Percentiles rank a stretch among this genome's conserved stretches.
phyloP scores from a whole-genome alignment of 2,888 invertebrate genomes.

The Limnephilus rhombicus region DNA sequence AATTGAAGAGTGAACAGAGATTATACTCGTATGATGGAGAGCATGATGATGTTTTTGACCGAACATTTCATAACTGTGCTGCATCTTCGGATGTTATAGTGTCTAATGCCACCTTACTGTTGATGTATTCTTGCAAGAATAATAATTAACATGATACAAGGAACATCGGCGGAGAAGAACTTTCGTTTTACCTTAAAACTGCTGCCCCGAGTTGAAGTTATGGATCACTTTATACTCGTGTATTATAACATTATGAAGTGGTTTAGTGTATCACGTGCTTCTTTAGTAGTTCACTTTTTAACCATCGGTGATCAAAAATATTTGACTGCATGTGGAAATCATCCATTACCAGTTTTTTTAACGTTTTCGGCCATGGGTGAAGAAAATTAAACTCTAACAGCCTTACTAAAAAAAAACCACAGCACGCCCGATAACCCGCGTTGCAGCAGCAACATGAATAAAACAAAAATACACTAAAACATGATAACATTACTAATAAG shows the following conservation, averaged over 20 bases:
- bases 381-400: no score
- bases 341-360: neutral
- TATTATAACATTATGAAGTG: neutral
- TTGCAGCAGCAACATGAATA: no score
- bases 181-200: conserved; percentile 2
- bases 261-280: neutral
- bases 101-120: neutral
- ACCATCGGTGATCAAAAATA: no score
- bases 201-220: neutral
- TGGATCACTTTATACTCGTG: neutral
- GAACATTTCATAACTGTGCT: neutral
- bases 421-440: no score
- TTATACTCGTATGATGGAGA: no score
- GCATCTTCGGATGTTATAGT: neutral
- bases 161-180: neutral
- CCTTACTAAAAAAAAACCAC: no score
- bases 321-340: no score
- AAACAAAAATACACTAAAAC: no score
- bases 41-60: neutral
- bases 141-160: conserved; percentile 19
- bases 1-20: no score
- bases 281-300: neutral
- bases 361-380: neutral
- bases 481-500: no score
- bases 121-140: conserved; percentile 9